Percentiles rank a stretch among this genome's conserved stretches.
phyloP scores from a whole-genome alignment of 2,113 vertebrate genomes.

The Gallinago media region DNA sequence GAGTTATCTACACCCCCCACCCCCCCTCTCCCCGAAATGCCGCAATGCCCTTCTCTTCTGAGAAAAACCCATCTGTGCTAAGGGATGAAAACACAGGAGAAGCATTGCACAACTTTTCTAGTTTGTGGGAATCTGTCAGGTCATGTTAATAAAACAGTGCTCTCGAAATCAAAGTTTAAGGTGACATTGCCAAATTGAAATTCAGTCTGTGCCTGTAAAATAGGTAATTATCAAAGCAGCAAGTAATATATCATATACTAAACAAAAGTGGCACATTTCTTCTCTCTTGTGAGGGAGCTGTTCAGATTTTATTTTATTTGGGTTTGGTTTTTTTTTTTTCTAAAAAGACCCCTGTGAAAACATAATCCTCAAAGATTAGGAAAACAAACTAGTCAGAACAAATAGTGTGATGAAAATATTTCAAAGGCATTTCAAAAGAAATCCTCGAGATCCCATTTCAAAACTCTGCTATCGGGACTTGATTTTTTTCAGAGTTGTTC shows the following conservation, averaged over 20 bases:
- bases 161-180: neutral
- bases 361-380: neutral
- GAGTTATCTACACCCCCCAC: neutral
- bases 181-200: neutral
- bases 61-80: neutral
- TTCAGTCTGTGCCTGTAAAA: neutral
- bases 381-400: neutral
- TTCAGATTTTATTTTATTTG: neutral
- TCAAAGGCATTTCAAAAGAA: conserved; percentile 36
- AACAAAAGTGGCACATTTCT: neutral
- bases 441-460: neutral
- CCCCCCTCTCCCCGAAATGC: neutral
- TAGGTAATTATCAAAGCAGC: neutral
- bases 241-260: neutral
- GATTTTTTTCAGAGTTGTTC: neutral
- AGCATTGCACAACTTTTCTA: neutral
- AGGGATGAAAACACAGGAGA: neutral
- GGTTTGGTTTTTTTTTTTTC: neutral
- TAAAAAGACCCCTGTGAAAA: neutral
- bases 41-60: neutral
- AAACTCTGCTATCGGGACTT: neutral
- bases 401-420: conserved; percentile 2
- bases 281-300: neutral
- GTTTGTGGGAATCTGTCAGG: neutral
- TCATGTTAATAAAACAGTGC: neutral